Evolutionary conservation across 1,140 invertebrate species (phyloP).

Genomic region (Pomacea maculata): DNA sequence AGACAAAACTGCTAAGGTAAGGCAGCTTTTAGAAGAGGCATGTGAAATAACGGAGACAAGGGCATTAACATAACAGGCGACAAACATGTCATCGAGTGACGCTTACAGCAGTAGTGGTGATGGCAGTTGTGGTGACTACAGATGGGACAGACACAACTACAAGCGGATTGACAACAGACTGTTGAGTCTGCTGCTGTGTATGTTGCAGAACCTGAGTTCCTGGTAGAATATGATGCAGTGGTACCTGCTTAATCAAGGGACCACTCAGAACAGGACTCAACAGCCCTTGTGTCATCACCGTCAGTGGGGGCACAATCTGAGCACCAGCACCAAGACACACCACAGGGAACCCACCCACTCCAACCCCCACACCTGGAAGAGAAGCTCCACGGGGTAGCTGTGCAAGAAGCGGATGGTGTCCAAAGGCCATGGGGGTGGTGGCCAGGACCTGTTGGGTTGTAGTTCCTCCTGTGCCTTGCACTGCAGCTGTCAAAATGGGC

Average conservation of each 20-base stretch:
- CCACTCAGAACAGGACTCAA: constrained; percentile 24
- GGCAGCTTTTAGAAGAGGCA: background rate
- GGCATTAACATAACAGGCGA: background rate
- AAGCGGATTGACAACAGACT: constrained; percentile 39
- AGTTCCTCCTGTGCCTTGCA: background rate
- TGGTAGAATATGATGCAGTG: constrained; percentile 26
- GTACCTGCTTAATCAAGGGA: constrained; percentile 38
- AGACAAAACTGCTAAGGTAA: background rate
- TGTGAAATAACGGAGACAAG: background rate
- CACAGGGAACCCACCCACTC: background rate
- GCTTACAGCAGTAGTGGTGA: constrained; percentile 9
- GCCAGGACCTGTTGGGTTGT: background rate
- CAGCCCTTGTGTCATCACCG: constrained; percentile 31
- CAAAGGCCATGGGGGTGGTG: background rate
- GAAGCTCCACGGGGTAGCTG: constrained; percentile 3
- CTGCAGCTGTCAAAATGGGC: constrained; percentile 24
- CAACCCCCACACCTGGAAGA: background rate
- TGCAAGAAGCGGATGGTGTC: background rate
- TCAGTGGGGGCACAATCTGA: constrained; percentile 28
- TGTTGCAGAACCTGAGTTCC: background rate
- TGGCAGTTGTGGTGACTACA: constrained; percentile 28
- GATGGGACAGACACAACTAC: constrained; percentile 40
- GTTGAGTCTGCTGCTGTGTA: constrained; percentile 23
- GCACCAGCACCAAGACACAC: background rate
- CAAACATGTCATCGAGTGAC: constrained; percentile 1